Conservation (phyloP, 2,113 vertebrate genomes). For the Platanista minor region DNA sequence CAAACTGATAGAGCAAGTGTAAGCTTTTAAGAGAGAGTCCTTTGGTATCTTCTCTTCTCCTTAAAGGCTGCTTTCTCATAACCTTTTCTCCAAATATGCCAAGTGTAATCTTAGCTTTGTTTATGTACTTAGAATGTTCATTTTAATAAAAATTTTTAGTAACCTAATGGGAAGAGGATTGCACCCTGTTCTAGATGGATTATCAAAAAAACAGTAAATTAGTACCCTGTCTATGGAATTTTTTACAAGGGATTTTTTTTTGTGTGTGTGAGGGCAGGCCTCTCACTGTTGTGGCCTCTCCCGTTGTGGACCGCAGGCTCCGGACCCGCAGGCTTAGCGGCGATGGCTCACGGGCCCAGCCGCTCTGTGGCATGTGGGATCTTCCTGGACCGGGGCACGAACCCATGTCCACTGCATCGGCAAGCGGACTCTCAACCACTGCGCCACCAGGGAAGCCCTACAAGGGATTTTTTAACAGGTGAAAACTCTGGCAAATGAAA, state of each 20-base stretch:
- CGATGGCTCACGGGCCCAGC: no score
- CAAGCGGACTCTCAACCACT: no score
- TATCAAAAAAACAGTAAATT: background rate
- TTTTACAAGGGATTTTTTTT: no score
- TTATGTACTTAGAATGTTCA: background rate
- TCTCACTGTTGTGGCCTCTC: no score
- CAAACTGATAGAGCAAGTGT: background rate
- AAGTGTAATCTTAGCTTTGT: slow-evolving; percentile 17
- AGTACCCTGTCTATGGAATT: background rate
- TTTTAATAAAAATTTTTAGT: slow-evolving; percentile 5
- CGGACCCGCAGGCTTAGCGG: no score
- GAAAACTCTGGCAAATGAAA: slow-evolving; percentile 5
- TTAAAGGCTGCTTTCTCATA: background rate
- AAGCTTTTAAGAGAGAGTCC: background rate
- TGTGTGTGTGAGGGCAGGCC: no score
- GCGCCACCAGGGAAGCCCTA: background rate
- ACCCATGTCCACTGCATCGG: no score
- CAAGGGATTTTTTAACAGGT: background rate
- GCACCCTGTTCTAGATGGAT: background rate
- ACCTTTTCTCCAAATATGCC: background rate
- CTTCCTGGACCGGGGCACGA: no score
- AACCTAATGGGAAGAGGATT: slow-evolving; percentile 38
- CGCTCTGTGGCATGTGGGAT: no score
- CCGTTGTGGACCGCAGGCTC: no score
- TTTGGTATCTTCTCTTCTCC: background rate